Evolutionary conservation across 2,797 vertebrate genomes (phyloP).

Genomic region (Pseudochirops cupreus): DNA sequence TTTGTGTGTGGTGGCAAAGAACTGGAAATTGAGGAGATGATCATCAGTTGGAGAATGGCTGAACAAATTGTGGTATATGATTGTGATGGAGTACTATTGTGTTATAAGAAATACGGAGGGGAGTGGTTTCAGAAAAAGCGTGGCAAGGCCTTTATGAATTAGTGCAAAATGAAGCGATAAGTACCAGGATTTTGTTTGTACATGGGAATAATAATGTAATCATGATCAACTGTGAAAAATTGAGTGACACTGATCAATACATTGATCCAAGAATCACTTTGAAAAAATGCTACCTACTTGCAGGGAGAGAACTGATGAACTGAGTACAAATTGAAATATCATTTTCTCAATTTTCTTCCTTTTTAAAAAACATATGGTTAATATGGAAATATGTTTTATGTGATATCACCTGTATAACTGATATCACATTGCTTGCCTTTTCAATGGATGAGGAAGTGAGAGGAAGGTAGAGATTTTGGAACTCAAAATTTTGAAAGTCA

Average conservation of each 20-base stretch:
- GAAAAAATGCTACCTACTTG: not conserved
- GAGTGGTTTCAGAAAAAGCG: not conserved
- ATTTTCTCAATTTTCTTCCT: not conserved
- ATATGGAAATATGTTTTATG: not conserved
- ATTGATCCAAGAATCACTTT: not conserved
- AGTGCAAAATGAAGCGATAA: not conserved
- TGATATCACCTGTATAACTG: not conserved
- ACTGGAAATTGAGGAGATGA: not conserved
- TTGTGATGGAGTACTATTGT: not conserved
- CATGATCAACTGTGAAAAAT: not conserved
- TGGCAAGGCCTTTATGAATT: not conserved
- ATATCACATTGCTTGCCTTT: not conserved
- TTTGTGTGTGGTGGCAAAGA: not conserved
- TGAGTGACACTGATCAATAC: not conserved
- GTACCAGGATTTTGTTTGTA: not conserved
- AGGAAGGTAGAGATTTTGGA: not conserved
- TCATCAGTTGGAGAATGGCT: too few relatives aligned
- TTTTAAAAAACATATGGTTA: not conserved
- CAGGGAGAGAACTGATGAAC: not conserved
- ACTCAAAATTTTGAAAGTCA: not conserved
- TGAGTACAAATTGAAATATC: not conserved
- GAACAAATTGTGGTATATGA: too few relatives aligned
- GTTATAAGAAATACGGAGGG: not conserved
- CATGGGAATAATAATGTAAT: not conserved
- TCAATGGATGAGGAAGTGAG: not conserved